Conservation (phyloP, 2,888 invertebrate species). For the Limenitis camilla region DNA sequence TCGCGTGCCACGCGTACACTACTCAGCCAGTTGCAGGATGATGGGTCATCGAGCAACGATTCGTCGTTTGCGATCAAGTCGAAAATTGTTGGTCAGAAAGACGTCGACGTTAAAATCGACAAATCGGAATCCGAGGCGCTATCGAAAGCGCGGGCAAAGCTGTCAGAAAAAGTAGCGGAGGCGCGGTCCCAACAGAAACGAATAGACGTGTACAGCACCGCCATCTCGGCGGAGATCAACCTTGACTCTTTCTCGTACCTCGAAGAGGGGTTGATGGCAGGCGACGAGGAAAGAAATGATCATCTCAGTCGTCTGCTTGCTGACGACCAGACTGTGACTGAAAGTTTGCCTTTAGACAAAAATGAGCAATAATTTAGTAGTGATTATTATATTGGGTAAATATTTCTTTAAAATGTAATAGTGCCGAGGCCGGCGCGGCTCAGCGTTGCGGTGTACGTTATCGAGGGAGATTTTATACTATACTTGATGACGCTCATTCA, state of each 20-base stretch:
- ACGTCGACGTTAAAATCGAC: conserved; percentile 43
- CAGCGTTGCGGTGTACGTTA: neutral
- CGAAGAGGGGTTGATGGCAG: conserved; percentile 64
- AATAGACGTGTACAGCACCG: conserved; percentile 72
- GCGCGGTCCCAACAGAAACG: conserved; percentile 58
- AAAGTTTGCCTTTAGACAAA: conserved; percentile 53
- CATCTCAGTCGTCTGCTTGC: conserved; percentile 54
- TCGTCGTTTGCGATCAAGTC: conserved; percentile 63
- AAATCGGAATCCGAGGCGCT: conserved; percentile 56
- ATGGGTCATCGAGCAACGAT: conserved; percentile 70
- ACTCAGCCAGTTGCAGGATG: conserved; percentile 70
- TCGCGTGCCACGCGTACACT: conserved; percentile 62
- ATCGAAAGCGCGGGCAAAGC: conserved; percentile 60
- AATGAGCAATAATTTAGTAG: conserved; percentile 50
- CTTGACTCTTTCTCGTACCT: conserved; percentile 71
- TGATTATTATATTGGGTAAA: conserved; percentile 24
- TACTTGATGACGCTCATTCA: neutral
- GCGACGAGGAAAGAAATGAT: conserved; percentile 49
- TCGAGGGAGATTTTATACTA: neutral
- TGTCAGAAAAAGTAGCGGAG: conserved; percentile 61
- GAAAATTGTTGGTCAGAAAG: conserved; percentile 40
- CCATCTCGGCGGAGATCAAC: conserved; percentile 69
- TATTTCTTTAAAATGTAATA: conserved; percentile 41
- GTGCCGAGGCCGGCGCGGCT: conserved; percentile 24
- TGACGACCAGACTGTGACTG: conserved; percentile 60